Evolutionary conservation across 2,113 vertebrate species (phyloP), one percentile per base, ranked within the genome.

Genomic region (Cephalopterus ornatus): DNA sequence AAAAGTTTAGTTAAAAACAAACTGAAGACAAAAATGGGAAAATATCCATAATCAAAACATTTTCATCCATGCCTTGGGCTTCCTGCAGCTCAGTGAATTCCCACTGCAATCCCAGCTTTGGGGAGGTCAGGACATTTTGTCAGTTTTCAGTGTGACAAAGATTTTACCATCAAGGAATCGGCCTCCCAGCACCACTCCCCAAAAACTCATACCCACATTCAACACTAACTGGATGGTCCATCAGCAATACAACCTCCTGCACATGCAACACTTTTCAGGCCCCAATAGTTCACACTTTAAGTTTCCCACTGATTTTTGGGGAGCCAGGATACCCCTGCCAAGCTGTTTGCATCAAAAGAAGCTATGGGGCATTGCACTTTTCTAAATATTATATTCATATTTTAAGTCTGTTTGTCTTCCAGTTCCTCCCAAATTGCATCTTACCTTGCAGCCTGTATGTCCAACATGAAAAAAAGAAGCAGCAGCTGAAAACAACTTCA

Each of bases 251-350:
- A 49, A 5, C 24, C 30, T 46, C 20, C 17, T 70, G 41, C 11
- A 62, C 0, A 0, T 1, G 8, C 18, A 76, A 41, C 6, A 19
- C 9, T 35, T 44, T 7, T 5, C 59, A 89, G 42, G 30, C 7
- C 22, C 33, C 19, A 67, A 47, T 0, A 33, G 35, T 59, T 74
- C 55, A 50, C 15, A 27, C 7, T 19, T 28, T 24, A 15, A 28
- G 39, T 37, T 35, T 42, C 42, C 37, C 59, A 80, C 18, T 50
- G 65, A 22, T 9, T 76, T 72, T 22, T n/a, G 19, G 61, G 82
- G 21, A 80, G 42, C 41, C 33, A 49, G 24, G 68, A 82, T 9
- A 12, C 7, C 33, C 56, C 58, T 53, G 23, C 44, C 55, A 74
- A 56, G 19, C 5, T 59, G 5, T 28, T 72, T 12, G 30, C 61